Evolutionary conservation across 2,888 invertebrate species (phyloP).

Genomic region (Himalopsyche kuldschensis): DNA sequence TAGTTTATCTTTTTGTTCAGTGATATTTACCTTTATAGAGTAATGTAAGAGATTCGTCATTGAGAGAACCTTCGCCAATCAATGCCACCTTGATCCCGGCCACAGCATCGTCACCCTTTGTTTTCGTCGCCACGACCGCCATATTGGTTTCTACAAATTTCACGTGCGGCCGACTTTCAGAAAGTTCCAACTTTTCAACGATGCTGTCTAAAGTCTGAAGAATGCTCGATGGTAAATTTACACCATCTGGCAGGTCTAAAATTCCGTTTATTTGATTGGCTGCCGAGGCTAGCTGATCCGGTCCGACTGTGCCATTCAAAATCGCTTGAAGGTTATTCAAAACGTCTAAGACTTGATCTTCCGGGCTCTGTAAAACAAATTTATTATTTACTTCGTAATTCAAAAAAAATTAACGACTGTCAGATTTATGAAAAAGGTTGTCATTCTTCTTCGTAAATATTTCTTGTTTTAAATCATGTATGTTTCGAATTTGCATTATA

Average conservation of each 20-base stretch:
- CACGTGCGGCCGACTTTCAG: constrained; percentile 5
- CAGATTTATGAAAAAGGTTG: not conserved
- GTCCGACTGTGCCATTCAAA: constrained; percentile 44
- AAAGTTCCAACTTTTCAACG: constrained; percentile 21
- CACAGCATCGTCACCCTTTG: constrained; percentile 7
- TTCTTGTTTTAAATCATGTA: no score
- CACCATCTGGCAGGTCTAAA: constrained; percentile 48
- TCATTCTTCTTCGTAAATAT: not conserved
- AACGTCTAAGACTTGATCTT: constrained; percentile 23
- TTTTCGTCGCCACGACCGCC: constrained; percentile 30
- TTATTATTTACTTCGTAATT: not conserved
- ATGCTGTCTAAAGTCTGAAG: constrained; percentile 28
- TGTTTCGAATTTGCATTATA: no score
- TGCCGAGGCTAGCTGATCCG: constrained; percentile 41
- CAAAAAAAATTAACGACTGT: not conserved
- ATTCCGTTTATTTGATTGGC: constrained; percentile 50
- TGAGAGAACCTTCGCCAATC: constrained; percentile 5
- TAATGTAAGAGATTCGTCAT: constrained; percentile 17
- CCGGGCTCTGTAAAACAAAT: constrained; percentile 26
- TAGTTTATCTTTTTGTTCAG: no score
- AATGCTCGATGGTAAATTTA: constrained; percentile 22
- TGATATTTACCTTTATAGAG: constrained; percentile 26
- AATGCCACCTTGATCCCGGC: constrained; percentile 22
- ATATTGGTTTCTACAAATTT: constrained; percentile 31
- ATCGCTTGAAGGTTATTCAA: constrained; percentile 18